phyloP scores from a whole-genome alignment of 2,113 vertebrate genomes.

The Thunnus thynnus region DNA sequence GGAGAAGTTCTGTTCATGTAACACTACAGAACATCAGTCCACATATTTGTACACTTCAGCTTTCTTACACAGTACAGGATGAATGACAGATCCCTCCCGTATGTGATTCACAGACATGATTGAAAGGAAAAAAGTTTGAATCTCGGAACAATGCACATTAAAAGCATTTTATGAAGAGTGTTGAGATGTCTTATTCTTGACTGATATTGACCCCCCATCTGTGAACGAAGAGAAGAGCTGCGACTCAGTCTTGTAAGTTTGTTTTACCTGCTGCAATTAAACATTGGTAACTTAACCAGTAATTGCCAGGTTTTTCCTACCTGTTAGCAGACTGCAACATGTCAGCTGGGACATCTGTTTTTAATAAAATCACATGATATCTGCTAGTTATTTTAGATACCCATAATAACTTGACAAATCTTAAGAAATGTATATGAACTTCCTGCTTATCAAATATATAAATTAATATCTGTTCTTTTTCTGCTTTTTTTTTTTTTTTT shows the following conservation, averaged over 20 bases:
- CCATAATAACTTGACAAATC: neutral
- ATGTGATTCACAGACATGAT: neutral
- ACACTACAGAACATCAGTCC: neutral
- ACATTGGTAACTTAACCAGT: neutral
- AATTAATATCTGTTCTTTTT: neutral
- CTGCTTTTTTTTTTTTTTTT: neutral
- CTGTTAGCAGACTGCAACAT: neutral
- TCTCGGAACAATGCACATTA: too few relatives aligned
- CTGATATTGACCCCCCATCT: conserved; percentile 2
- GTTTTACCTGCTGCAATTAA: conserved; percentile 27
- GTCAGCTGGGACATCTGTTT: neutral
- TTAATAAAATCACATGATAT: too few relatives aligned
- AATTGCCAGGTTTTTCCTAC: neutral
- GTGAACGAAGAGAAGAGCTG: conserved; percentile 35
- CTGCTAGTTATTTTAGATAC: neutral
- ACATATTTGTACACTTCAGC: too few relatives aligned
- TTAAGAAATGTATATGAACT: neutral
- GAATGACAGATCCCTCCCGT: too few relatives aligned
- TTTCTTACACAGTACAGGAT: too few relatives aligned
- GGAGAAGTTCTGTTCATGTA: neutral
- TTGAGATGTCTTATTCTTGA: neutral
- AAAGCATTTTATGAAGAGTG: neutral
- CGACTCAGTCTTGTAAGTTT: conserved; percentile 35
- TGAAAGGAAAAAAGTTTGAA: neutral
- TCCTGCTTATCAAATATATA: neutral